phyloP scores from a whole-genome alignment of 2,797 vertebrate species.

The Gambelia wislizenii region DNA sequence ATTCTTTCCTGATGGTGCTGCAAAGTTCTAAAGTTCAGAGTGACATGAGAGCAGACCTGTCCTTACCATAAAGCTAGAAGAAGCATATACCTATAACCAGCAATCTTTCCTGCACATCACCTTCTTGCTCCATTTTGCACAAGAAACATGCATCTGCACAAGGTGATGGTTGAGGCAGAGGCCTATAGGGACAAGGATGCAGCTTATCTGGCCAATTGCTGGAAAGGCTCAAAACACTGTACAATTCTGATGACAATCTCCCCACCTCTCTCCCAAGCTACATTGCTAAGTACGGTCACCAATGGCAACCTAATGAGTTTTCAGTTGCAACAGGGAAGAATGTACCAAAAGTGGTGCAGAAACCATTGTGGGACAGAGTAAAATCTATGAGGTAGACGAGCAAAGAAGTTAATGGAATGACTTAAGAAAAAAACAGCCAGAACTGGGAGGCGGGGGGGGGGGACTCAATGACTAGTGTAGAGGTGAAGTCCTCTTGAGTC shows the following conservation, averaged over 20 bases:
- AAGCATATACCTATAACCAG: background rate
- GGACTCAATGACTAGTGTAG: too few relatives aligned
- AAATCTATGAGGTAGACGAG: background rate
- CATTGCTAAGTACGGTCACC: background rate
- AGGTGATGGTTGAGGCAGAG: too few relatives aligned
- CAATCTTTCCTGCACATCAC: background rate
- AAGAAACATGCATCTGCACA: background rate
- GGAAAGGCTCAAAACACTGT: background rate
- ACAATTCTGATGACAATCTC: background rate
- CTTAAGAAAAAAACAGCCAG: background rate
- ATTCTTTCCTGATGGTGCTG: background rate
- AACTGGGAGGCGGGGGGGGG: too few relatives aligned
- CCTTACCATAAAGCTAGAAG: too few relatives aligned
- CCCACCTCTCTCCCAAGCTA: background rate
- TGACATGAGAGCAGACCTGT: background rate
- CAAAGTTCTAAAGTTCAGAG: background rate
- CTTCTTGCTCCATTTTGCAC: too few relatives aligned
- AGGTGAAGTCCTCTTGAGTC: background rate
- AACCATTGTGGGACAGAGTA: background rate
- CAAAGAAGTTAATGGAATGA: background rate
- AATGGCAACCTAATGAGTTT: background rate
- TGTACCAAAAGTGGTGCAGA: background rate
- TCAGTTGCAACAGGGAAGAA: too few relatives aligned
- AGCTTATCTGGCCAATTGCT: background rate
- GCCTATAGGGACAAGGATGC: too few relatives aligned